These are phyloP conservation scores for Pelusios castaneus DNA, from an alignment of 2,113 vertebrate genomes.

Conservation along the genomic window DNA sequence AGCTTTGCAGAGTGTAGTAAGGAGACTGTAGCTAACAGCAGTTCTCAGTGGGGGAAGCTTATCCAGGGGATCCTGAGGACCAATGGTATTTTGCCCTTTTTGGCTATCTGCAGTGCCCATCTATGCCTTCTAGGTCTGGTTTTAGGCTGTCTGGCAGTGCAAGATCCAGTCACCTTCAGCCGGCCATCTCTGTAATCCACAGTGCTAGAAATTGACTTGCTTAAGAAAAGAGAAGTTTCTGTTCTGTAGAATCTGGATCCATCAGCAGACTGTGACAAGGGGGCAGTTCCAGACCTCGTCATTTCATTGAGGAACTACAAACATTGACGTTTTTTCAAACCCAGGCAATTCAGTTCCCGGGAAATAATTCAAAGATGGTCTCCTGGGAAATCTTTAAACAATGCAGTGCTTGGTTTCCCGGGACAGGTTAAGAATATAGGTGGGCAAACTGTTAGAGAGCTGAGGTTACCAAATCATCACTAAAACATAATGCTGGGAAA, in stretches of 20 bases:
- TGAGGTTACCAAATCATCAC: background rate
- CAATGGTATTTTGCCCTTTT: background rate
- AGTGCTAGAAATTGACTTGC: background rate
- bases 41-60: background rate
- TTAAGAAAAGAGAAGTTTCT: constrained; percentile 1
- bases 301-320: background rate
- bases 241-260: background rate
- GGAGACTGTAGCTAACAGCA: background rate
- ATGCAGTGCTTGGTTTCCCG: background rate
- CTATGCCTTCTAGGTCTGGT: background rate
- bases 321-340: background rate
- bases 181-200: accelerated
- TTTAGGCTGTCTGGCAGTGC: background rate
- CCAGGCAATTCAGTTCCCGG: background rate
- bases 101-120: background rate
- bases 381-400: constrained; percentile 10
- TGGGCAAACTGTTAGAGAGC: background rate
- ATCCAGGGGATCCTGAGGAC: background rate
- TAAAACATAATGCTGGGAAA: background rate
- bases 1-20: background rate
- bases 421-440: background rate
- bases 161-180: background rate
- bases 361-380: background rate
- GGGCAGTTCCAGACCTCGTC: background rate
- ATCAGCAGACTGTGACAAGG: background rate